Conservation (phyloP, 2,888 invertebrate genomes). For the Marronus borbonicus region DNA sequence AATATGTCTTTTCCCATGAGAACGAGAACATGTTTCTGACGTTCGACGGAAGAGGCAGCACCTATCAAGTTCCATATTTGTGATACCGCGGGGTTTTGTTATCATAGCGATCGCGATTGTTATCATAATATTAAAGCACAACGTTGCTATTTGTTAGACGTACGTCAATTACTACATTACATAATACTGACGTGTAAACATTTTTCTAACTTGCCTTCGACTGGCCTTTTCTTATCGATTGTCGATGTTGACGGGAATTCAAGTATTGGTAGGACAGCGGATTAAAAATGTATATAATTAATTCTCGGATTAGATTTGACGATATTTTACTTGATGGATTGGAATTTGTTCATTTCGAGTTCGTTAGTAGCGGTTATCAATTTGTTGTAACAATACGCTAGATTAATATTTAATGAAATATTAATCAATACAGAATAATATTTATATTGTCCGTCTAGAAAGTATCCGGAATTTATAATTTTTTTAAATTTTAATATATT, state of each 20-base stretch:
- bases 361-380: neutral
- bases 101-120: conserved; percentile 54
- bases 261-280: conserved; percentile 9
- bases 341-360: neutral
- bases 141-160: conserved; percentile 51
- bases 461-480: no score
- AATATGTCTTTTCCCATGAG: conserved; percentile 53
- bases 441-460: no score
- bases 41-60: conserved; percentile 51
- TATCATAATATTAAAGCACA: conserved; percentile 51
- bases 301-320: conserved; percentile 8
- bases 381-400: no score
- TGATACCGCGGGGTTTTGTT: conserved; percentile 52
- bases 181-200: conserved; percentile 44
- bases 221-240: conserved; percentile 39
- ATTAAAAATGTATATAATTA: conserved; percentile 35
- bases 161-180: conserved; percentile 50
- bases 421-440: no score
- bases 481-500: no score
- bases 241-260: conserved; percentile 35
- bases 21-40: conserved; percentile 55
- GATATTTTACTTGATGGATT: conserved; percentile 22
- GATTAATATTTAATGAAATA: no score
- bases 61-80: conserved; percentile 52
- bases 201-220: conserved; percentile 43